Percentiles rank a stretch among this genome's conserved stretches.
Conservation (phyloP, 2,797 vertebrate genomes). For the Arctocebus calabarensis region DNA sequence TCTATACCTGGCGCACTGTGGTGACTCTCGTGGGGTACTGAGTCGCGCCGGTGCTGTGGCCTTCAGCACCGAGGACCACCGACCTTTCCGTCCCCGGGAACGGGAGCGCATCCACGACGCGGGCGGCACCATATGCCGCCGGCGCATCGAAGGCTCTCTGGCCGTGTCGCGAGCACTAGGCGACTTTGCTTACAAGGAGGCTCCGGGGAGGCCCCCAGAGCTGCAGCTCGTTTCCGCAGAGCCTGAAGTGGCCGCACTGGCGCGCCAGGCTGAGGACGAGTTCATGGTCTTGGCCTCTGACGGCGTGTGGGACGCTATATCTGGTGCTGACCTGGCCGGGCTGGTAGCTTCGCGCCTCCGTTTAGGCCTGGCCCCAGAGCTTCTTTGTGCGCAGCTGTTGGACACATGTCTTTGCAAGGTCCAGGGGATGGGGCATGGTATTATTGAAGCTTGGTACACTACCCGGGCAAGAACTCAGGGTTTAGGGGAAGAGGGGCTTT, state of each 20-base stretch:
- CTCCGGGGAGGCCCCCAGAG: conserved; percentile 90
- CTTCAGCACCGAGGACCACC: conserved; percentile 93
- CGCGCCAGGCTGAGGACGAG: conserved; percentile 87
- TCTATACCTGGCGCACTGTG: conserved; percentile 91
- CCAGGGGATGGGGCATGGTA: conserved; percentile 62
- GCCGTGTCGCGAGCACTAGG: conserved; percentile 92
- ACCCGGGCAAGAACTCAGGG: background rate
- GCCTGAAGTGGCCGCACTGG: conserved; percentile 91
- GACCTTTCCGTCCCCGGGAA: conserved; percentile 90
- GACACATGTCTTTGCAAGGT: conserved; percentile 93
- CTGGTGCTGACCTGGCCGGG: conserved; percentile 89
- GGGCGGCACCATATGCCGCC: conserved; percentile 90
- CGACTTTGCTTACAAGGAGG: conserved; percentile 93
- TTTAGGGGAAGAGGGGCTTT: background rate
- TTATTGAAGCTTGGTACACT: background rate
- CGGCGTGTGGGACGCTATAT: conserved; percentile 92
- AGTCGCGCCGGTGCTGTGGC: conserved; percentile 82
- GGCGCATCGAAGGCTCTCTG: conserved; percentile 91
- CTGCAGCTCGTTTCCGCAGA: conserved; percentile 92
- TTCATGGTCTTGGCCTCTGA: conserved; percentile 92
- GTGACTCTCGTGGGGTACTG: conserved; percentile 81
- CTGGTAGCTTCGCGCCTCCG: conserved; percentile 90
- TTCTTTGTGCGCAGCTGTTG: conserved; percentile 91
- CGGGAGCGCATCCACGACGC: conserved; percentile 92
- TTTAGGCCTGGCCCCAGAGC: conserved; percentile 89